These are phyloP conservation scores for Holacanthella duospinosa DNA, from an alignment of 2,888 invertebrate genomes.

Conservation along the genomic window DNA sequence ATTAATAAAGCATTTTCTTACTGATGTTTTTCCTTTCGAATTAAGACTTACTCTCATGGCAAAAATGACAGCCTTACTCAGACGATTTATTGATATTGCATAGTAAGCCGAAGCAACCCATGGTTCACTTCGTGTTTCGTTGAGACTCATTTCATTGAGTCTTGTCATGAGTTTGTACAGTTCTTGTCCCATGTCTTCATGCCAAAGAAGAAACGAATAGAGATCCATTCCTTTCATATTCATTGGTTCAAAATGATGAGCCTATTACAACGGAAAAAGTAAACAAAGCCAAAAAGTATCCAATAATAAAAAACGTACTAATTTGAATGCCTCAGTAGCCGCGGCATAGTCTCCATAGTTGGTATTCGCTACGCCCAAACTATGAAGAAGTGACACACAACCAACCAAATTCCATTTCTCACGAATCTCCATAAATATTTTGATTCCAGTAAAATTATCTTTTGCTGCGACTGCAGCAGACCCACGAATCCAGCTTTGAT, in stretches of 20 bases:
- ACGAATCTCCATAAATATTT: not conserved
- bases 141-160: constrained; percentile 28
- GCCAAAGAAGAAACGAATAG: constrained; percentile 46
- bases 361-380: constrained; percentile 62
- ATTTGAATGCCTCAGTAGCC: constrained; percentile 48
- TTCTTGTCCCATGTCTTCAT: constrained; percentile 48
- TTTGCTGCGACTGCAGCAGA: not conserved
- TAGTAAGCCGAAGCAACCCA: constrained; percentile 68
- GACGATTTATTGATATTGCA: constrained; percentile 53
- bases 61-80: constrained; percentile 59
- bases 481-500: constrained; percentile 1
- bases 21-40: not conserved
- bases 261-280: constrained; percentile 42
- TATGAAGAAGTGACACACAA: constrained; percentile 55
- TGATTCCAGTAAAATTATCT: not conserved
- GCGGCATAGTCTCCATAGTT: constrained; percentile 58
- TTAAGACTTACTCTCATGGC: constrained; percentile 54
- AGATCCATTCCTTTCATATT: constrained; percentile 54
- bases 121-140: constrained; percentile 49
- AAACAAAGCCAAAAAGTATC: constrained; percentile 4
- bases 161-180: constrained; percentile 52
- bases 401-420: not conserved
- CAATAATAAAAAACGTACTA: constrained; percentile 39
- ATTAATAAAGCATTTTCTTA: too few relatives aligned
- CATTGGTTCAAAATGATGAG: constrained; percentile 47